These are phyloP conservation scores for Megalurothrips usitatus DNA, from an alignment of 2,888 invertebrate species.

Conservation along the genomic window DNA sequence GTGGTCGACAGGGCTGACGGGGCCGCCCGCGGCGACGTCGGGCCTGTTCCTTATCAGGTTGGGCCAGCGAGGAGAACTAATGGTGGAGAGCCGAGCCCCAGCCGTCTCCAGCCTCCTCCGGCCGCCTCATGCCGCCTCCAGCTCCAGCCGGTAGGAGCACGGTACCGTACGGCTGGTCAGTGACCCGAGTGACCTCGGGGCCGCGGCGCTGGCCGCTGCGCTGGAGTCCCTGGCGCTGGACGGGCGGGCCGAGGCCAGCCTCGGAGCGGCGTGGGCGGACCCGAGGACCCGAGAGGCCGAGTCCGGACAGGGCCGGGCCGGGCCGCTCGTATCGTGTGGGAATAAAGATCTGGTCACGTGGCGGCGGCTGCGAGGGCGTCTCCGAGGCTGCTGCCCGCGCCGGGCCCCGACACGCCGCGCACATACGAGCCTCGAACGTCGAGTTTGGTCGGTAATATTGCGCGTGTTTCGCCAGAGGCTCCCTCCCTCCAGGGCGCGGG, in stretches of 20 bases:
- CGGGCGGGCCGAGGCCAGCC: neutral
- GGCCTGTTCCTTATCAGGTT: too few species aligned
- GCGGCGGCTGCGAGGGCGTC: neutral
- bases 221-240: neutral
- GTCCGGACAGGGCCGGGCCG: neutral
- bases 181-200: too few species aligned
- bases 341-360: neutral
- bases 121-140: too few species aligned
- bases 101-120: too few species aligned
- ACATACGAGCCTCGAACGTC: neutral
- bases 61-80: too few species aligned
- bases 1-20: too few species aligned
- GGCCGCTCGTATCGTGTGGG: neutral
- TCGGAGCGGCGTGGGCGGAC: neutral
- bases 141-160: neutral
- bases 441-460: neutral
- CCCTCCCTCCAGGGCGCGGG: neutral
- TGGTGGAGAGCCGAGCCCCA: too few species aligned
- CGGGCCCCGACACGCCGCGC: neutral
- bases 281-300: neutral
- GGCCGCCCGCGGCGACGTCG: too few species aligned
- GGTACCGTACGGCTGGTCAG: too few species aligned
- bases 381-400: neutral
- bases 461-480: neutral
- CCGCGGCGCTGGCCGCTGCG: too few species aligned